Percentiles rank a stretch among this genome's conserved stretches.
These are phyloP conservation scores for Aegotheles bennettii DNA, from an alignment of 2,113 vertebrate genomes.

Conservation along the genomic window DNA sequence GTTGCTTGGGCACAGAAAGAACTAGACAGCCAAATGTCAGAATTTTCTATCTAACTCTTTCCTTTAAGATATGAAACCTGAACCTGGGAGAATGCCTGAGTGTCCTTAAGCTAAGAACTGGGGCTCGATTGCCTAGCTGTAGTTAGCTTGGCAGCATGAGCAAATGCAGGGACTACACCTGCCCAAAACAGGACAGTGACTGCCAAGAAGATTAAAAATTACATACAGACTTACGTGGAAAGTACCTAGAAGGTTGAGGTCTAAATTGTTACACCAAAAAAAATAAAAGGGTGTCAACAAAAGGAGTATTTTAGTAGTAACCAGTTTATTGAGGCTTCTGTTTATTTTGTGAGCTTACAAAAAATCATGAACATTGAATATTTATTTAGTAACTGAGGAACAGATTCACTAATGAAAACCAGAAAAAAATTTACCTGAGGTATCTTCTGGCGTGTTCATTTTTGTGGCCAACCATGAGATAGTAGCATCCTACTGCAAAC, in stretches of 20 bases:
- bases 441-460: constrained; percentile 96
- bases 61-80: neutral
- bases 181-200: neutral
- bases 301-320: neutral
- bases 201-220: no score
- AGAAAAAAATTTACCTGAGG: constrained; percentile 80
- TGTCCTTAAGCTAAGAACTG: neutral
- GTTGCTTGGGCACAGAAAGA: neutral
- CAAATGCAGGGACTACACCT: neutral
- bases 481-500: constrained; percentile 99
- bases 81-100: neutral
- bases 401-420: neutral
- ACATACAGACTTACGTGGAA: no score
- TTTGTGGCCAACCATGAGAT: constrained; percentile 98
- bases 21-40: neutral
- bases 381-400: neutral
- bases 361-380: neutral
- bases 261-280: neutral
- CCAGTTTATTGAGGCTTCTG: neutral
- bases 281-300: neutral
- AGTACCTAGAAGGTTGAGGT: neutral
- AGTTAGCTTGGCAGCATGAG: neutral
- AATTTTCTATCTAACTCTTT: neutral
- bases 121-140: neutral
- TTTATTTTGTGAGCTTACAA: neutral